Evolutionary conservation across 2,888 invertebrate species (phyloP).

Genomic region (Serripes groenlandicus): DNA sequence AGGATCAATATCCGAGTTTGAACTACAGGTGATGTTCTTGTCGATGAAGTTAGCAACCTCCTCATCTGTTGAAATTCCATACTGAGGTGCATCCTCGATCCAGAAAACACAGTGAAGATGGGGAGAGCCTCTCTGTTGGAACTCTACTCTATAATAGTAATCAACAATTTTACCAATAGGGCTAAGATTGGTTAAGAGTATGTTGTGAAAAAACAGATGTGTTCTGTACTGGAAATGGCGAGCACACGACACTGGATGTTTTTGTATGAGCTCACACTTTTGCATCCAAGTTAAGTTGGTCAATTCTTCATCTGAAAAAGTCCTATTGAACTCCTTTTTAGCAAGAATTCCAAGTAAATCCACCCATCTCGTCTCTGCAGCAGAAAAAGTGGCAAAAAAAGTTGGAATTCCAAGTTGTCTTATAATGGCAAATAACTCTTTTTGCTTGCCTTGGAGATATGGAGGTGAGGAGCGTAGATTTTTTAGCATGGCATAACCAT

Average conservation of each 20-base stretch:
- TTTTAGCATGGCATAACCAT: not conserved
- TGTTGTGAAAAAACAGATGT: slow-evolving; percentile 35
- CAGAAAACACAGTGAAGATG: slow-evolving; percentile 55
- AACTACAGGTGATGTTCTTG: slow-evolving; percentile 26
- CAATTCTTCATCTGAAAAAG: slow-evolving; percentile 6
- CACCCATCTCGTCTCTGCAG: slow-evolving; percentile 6
- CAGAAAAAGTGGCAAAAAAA: not conserved
- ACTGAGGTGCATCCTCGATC: slow-evolving; percentile 41
- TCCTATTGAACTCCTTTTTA: not conserved
- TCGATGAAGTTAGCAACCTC: slow-evolving; percentile 36
- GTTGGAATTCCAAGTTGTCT: not conserved
- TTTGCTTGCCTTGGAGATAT: not conserved
- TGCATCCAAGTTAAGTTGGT: slow-evolving; percentile 1
- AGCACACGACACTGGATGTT: slow-evolving; percentile 59
- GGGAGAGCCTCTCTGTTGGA: slow-evolving; percentile 61
- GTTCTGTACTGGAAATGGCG: slow-evolving; percentile 62
- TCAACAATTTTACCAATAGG: slow-evolving; percentile 58
- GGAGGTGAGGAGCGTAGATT: not conserved
- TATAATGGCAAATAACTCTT: slow-evolving; percentile 17
- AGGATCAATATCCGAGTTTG: not conserved
- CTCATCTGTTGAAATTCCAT: not conserved
- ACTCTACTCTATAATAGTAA: slow-evolving; percentile 62
- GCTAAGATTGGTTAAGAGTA: slow-evolving; percentile 3
- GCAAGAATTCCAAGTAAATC: not conserved
- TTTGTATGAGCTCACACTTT: slow-evolving; percentile 39